Evolutionary conservation across 2,113 vertebrate genomes (phyloP).

Genomic region (Zapus hudsonius): DNA sequence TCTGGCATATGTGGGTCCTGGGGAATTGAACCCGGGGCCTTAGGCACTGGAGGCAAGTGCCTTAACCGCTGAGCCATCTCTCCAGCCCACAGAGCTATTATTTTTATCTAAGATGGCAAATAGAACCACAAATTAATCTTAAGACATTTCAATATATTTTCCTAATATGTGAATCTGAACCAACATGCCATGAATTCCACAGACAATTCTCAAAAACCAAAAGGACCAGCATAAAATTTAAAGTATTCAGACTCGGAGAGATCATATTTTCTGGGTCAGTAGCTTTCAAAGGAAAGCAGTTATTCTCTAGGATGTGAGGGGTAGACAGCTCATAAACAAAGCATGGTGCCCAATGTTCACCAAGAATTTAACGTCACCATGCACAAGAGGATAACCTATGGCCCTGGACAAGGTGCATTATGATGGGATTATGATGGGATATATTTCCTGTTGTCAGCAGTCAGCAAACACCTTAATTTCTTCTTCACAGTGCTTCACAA

Average conservation of each 20-base stretch:
- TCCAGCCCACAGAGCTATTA: too few species aligned
- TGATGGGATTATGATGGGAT: accelerated
- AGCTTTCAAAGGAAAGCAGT: background rate
- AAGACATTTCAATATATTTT: background rate
- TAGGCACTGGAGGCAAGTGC: too few species aligned
- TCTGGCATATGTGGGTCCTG: too few species aligned
- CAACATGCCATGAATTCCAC: background rate
- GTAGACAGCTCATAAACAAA: too few species aligned
- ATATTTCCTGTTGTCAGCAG: accelerated
- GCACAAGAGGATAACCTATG: accelerated
- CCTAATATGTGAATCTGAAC: background rate
- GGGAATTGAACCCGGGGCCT: too few species aligned
- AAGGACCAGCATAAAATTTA: background rate
- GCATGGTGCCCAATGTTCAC: background rate
- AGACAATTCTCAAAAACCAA: background rate
- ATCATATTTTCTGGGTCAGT: background rate
- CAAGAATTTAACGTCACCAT: background rate
- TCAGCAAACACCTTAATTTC: accelerated
- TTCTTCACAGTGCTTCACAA: too few species aligned
- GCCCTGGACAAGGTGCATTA: accelerated
- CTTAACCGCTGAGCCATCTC: too few species aligned
- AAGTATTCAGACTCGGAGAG: background rate
- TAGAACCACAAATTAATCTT: background rate
- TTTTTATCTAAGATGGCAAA: background rate
- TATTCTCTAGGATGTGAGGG: accelerated